These are phyloP conservation scores for Slavum lentiscoides DNA, from an alignment of 2,888 invertebrate species.

Conservation along the genomic window DNA sequence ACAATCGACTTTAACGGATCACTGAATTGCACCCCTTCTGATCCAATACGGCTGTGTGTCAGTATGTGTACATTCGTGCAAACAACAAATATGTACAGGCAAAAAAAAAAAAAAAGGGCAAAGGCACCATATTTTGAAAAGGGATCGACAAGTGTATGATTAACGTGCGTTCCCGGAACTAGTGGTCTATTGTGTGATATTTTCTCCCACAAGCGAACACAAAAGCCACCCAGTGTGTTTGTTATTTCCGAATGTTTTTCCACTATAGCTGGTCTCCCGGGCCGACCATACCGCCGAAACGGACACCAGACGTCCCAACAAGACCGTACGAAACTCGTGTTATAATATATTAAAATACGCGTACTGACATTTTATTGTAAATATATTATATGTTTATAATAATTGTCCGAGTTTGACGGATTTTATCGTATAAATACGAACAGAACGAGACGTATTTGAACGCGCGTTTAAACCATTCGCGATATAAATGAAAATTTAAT, in stretches of 20 bases:
- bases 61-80: not conserved
- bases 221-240: slow-evolving; percentile 39
- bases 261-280: not conserved
- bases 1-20: slow-evolving; percentile 53
- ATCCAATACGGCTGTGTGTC: slow-evolving; percentile 8
- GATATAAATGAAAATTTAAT: too few relatives aligned
- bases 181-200: slow-evolving; percentile 26
- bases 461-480: too few relatives aligned
- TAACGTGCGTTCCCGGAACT: slow-evolving; percentile 47
- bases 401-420: too few relatives aligned
- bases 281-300: not conserved
- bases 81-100: slow-evolving; percentile 42
- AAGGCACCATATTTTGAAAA: slow-evolving; percentile 49
- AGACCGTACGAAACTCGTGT: not conserved
- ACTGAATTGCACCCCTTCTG: slow-evolving; percentile 47
- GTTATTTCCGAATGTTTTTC: slow-evolving; percentile 24
- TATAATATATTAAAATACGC: not conserved
- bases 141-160: slow-evolving; percentile 53
- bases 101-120: slow-evolving; percentile 24
- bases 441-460: too few relatives aligned
- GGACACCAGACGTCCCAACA: not conserved
- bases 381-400: not conserved
- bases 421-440: too few relatives aligned
- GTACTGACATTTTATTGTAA: not conserved
- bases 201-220: slow-evolving; percentile 23